Evolutionary conservation across 2,888 invertebrate species (phyloP).

Genomic region (Aphrophora alni): DNA sequence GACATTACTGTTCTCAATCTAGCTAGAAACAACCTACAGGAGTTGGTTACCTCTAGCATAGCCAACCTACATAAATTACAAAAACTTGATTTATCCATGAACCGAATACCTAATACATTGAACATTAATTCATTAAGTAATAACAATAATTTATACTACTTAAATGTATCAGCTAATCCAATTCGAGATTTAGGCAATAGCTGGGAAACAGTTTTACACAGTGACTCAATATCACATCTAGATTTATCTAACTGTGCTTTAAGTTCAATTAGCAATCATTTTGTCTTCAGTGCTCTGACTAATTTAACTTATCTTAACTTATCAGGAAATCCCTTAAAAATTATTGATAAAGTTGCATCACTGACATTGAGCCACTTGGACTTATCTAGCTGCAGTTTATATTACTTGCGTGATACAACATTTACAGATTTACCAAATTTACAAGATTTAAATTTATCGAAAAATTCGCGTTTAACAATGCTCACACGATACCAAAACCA

Average conservation of each 20-base stretch:
- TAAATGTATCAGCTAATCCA: slow-evolving; percentile 3
- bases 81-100: background rate
- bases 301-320: slow-evolving; percentile 22
- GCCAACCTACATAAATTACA: background rate
- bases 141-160: background rate
- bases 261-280: slow-evolving; percentile 12
- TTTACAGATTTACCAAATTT: slow-evolving; percentile 24
- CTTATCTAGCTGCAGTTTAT: slow-evolving; percentile 22
- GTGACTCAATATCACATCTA: slow-evolving; percentile 25
- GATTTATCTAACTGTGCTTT: slow-evolving; percentile 27
- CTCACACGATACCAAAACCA: slow-evolving; percentile 10
- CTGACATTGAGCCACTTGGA: slow-evolving; percentile 17
- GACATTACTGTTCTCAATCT: slow-evolving; percentile 18
- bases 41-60: background rate
- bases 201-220: slow-evolving; percentile 19
- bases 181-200: slow-evolving; percentile 15
- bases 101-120: background rate
- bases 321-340: slow-evolving; percentile 24
- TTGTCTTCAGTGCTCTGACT: slow-evolving; percentile 17
- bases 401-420: slow-evolving; percentile 13
- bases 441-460: slow-evolving; percentile 20
- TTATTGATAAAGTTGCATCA: slow-evolving; percentile 21
- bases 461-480: slow-evolving; percentile 23
- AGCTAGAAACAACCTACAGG: slow-evolving; percentile 15
- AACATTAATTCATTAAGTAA: background rate